Conservation (phyloP, 2,888 invertebrate genomes). For the Meteorus colon region DNA sequence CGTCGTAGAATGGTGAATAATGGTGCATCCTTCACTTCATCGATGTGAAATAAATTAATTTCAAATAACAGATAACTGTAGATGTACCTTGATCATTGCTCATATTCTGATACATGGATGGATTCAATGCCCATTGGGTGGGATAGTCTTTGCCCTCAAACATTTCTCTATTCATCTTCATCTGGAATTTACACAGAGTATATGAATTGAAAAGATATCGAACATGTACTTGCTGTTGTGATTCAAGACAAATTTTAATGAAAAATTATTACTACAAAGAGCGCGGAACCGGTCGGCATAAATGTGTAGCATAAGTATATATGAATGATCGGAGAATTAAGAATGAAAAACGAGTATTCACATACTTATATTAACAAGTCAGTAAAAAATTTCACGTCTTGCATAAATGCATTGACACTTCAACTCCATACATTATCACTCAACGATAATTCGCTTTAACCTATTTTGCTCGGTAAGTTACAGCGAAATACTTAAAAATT, state of each 20-base stretch:
- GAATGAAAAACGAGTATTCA: background rate
- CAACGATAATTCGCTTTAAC: background rate
- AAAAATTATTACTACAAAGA: background rate
- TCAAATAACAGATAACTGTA: background rate
- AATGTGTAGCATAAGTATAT: background rate
- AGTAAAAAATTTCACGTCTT: background rate
- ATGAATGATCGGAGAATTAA: background rate
- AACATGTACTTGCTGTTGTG: background rate
- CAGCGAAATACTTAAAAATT: background rate
- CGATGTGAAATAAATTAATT: background rate
- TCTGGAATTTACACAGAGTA: slow-evolving; percentile 45
- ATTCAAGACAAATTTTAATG: background rate
- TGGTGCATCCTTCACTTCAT: background rate
- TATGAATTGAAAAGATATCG: background rate
- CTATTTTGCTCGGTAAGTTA: background rate
- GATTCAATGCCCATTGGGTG: slow-evolving; percentile 88
- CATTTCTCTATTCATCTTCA: slow-evolving; percentile 72
- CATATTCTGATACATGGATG: slow-evolving; percentile 86
- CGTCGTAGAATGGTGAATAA: background rate
- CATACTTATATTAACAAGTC: background rate
- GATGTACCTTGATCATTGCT: slow-evolving; percentile 82
- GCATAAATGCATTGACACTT: background rate
- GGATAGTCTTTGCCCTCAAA: slow-evolving; percentile 79
- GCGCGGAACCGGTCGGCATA: background rate
- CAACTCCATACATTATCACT: background rate